Base-by-base conservation (phyloP, 2,888 invertebrate genomes). In the Adela reaumurella region DNA sequence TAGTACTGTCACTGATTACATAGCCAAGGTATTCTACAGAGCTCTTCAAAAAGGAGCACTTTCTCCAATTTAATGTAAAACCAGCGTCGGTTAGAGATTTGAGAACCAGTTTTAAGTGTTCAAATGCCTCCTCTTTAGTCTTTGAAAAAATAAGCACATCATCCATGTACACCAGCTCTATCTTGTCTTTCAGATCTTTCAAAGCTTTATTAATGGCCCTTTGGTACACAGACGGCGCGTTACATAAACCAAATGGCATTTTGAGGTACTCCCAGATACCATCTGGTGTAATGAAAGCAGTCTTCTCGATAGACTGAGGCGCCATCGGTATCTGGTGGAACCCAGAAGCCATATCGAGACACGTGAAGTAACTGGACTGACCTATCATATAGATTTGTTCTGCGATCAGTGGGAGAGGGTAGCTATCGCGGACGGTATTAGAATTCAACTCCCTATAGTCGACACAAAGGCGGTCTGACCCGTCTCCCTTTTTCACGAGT, bases 361-460 rank as follows among this genome's bases (percentile, higher is more conserved):
- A 42, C 2, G 47, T 50, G n/a, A 50, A 49, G 24, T 44, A 53
- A 17, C 43, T 17, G 4, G 49, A 35, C n/a, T 50, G 20, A 0
- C 45, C 29, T 24, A 50, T n/a, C 24, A 14, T 29, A 28, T 53
- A 50, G 24, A 55, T 50, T 24, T 55, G 53, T 5, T 54, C 54
- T n/a, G 51, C 50, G 8, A 57, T 56, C 0, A 47, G 20, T 2
- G 53, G 56, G 2, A 54, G 44, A 0, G 52, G 56, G 19, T 35
- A 24, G 19, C 52, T 54, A 42, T 59, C 60, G 0, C 56, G 51
- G 0, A 49, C 54, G 1, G 58, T 60, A 10, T 58, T 57, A 0
- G 55, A 10, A 41, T 62, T 62, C 1, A 60, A 49, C n/a, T 56
- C 57, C 5, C 60, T 19, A 60, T 0, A 60, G 56, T 61, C 62